Conservation (phyloP, 2,888 invertebrate species). For the Mactromeris polynyma region DNA sequence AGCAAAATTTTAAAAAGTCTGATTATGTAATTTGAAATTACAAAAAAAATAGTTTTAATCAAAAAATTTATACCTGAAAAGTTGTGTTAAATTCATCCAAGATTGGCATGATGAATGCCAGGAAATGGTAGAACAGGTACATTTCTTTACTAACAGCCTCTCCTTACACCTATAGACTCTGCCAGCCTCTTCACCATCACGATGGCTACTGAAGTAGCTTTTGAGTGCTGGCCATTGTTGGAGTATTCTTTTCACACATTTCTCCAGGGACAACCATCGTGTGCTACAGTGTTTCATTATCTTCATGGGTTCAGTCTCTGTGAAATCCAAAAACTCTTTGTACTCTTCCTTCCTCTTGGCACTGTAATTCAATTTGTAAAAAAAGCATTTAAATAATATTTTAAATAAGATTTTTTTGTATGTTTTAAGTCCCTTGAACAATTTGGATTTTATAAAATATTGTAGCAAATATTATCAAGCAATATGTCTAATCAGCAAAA, state of each 20-base stretch:
- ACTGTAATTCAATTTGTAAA: too few relatives aligned
- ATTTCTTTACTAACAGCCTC: slow-evolving; percentile 12
- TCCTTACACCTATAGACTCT: slow-evolving; percentile 25
- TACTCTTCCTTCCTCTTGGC: slow-evolving; percentile 53
- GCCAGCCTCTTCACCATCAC: slow-evolving; percentile 52
- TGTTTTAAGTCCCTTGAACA: too few relatives aligned
- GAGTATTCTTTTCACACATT: slow-evolving; percentile 36
- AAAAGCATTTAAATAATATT: too few relatives aligned
- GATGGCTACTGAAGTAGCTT: slow-evolving; percentile 59
- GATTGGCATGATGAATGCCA: slow-evolving; percentile 42
- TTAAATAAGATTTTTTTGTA: too few relatives aligned
- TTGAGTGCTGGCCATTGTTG: slow-evolving; percentile 55
- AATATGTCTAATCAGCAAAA: too few relatives aligned
- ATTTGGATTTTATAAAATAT: too few relatives aligned
- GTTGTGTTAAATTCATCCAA: too few relatives aligned
- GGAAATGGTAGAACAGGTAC: slow-evolving; percentile 46
- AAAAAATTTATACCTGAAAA: too few relatives aligned
- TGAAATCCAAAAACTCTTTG: slow-evolving; percentile 58
- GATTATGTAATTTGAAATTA: too few relatives aligned
- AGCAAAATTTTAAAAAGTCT: too few relatives aligned
- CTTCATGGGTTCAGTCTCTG: slow-evolving; percentile 56
- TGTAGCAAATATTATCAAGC: too few relatives aligned
- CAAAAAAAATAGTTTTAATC: too few relatives aligned
- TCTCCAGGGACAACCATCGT: slow-evolving; percentile 52
- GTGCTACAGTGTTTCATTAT: slow-evolving; percentile 58